These are phyloP conservation scores for Gouania willdenowi DNA, from an alignment of 2,797 vertebrate species.

Conservation along the genomic window DNA sequence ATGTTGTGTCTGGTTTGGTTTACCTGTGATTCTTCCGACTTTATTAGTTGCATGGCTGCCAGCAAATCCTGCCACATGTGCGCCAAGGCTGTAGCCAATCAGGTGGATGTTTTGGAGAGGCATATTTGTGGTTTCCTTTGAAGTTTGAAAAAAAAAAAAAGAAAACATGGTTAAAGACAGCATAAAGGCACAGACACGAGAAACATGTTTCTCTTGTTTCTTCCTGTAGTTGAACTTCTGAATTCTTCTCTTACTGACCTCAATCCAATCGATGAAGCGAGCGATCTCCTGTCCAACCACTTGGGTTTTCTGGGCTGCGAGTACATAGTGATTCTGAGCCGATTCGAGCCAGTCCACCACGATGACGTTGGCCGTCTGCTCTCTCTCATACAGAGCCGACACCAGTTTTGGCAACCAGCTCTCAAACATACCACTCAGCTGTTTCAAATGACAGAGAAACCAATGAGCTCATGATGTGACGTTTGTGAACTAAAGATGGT, in stretches of 20 bases:
- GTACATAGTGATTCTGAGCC: constrained; percentile 77
- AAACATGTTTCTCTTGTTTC: too few species aligned
- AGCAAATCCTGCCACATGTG: constrained; percentile 80
- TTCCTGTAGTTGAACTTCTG: too few species aligned
- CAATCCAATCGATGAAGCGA: constrained; percentile 77
- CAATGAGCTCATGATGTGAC: neutral
- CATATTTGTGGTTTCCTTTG: constrained; percentile 68
- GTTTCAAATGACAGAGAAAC: constrained; percentile 4
- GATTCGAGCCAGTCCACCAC: constrained; percentile 78
- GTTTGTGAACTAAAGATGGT: neutral
- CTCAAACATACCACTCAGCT: constrained; percentile 79
- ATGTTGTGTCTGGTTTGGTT: neutral
- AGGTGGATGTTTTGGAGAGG: constrained; percentile 75
- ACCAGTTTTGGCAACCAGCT: constrained; percentile 79
- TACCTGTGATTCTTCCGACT: constrained; percentile 81
- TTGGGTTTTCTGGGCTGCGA: constrained; percentile 76
- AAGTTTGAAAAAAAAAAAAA: neutral
- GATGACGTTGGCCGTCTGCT: constrained; percentile 73
- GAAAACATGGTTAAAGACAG: neutral
- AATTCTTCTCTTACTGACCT: too few species aligned
- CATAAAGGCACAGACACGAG: neutral
- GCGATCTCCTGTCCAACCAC: constrained; percentile 73
- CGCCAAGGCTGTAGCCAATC: constrained; percentile 81
- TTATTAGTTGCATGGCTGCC: constrained; percentile 73
- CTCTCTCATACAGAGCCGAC: constrained; percentile 69